phyloP scores from a whole-genome alignment of 2,113 vertebrate species.

The Scolopax mira region DNA sequence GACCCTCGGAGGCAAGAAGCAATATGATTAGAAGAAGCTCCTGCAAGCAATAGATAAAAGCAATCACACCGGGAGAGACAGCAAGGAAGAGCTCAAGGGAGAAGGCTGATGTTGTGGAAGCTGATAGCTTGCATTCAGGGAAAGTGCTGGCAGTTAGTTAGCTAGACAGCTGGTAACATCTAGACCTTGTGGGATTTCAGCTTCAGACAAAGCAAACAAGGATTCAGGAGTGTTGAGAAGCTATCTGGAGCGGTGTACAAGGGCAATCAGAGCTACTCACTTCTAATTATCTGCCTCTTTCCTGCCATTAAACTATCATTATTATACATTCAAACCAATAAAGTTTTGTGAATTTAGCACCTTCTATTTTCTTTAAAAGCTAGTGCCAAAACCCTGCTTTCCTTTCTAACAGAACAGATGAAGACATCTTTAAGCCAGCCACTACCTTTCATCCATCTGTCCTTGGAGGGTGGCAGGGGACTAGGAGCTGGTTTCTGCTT shows the following conservation, averaged over 20 bases:
- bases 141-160: slow-evolving; percentile 75
- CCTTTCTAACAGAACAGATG: slow-evolving; percentile 59
- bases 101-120: slow-evolving; percentile 68
- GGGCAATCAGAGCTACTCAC: slow-evolving; percentile 65
- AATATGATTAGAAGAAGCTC: slow-evolving; percentile 77
- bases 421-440: slow-evolving; percentile 66
- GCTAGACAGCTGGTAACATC: slow-evolving; percentile 79
- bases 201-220: slow-evolving; percentile 79
- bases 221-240: slow-evolving; percentile 63
- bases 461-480: slow-evolving; percentile 50
- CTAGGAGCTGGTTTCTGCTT: slow-evolving; percentile 53
- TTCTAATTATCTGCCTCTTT: slow-evolving; percentile 75
- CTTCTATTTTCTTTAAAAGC: slow-evolving; percentile 57
- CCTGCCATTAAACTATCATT: slow-evolving; percentile 72
- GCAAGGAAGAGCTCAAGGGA: slow-evolving; percentile 69
- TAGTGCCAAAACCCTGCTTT: slow-evolving; percentile 59
- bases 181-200: slow-evolving; percentile 79
- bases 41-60: slow-evolving; percentile 84
- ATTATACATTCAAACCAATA: slow-evolving; percentile 65
- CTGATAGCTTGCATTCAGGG: slow-evolving; percentile 74
- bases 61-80: slow-evolving; percentile 71
- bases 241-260: slow-evolving; percentile 64
- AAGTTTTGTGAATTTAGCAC: slow-evolving; percentile 58
- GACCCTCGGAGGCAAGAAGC: slow-evolving; percentile 80
- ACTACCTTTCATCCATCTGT: slow-evolving; percentile 54